These are phyloP conservation scores for Pagrus major DNA, from an alignment of 2,113 vertebrate genomes.

Conservation along the genomic window DNA sequence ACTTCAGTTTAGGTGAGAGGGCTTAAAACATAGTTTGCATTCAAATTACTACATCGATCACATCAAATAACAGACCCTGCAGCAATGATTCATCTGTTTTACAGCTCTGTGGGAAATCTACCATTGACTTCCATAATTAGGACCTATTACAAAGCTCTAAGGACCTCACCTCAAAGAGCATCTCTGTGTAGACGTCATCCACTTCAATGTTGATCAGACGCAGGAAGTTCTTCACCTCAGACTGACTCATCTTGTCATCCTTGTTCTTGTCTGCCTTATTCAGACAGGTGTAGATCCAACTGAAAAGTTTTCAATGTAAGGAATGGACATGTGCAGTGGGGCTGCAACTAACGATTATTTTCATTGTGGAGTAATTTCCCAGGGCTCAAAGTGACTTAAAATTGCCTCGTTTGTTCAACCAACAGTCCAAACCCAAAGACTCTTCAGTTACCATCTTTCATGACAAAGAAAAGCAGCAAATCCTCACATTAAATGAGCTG, in stretches of 20 bases:
- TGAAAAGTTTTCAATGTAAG: slow-evolving; percentile 85
- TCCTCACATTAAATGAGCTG: no score
- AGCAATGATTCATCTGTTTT: background rate
- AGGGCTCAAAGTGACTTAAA: no score
- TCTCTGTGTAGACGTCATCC: slow-evolving; percentile 88
- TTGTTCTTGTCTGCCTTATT: slow-evolving; percentile 94
- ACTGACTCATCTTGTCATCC: slow-evolving; percentile 92
- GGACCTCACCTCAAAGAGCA: slow-evolving; percentile 90
- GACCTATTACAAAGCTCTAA: background rate
- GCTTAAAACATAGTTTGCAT: background rate
- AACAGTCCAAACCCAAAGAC: no score
- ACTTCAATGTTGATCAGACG: slow-evolving; percentile 92
- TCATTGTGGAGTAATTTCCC: no score
- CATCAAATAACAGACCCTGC: background rate
- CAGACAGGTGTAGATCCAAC: slow-evolving; percentile 95
- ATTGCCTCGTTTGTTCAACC: no score
- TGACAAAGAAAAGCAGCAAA: no score
- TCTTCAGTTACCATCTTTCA: no score
- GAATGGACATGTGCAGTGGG: slow-evolving; percentile 50
- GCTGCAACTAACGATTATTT: no score
- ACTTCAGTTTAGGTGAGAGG: background rate
- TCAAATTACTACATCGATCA: background rate
- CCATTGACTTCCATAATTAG: background rate
- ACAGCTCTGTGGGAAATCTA: background rate
- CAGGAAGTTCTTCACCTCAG: slow-evolving; percentile 93